These are phyloP conservation scores for Mus minutoides DNA, from an alignment of 2,797 vertebrate genomes.

Conservation along the genomic window DNA sequence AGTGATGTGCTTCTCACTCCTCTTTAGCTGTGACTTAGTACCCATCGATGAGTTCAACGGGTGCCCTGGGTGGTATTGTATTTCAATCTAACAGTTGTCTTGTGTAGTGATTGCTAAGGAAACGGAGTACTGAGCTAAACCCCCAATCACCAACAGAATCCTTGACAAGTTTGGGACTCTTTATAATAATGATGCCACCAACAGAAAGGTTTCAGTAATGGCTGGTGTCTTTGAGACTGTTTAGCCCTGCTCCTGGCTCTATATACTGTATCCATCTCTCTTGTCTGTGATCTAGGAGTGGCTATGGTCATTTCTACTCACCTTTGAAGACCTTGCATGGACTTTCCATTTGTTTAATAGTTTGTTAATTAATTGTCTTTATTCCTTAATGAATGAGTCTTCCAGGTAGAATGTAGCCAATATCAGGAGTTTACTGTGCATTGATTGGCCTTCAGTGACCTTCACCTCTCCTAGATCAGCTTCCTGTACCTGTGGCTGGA, in stretches of 20 bases:
- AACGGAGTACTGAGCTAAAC: not conserved
- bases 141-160: no score
- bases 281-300: not conserved
- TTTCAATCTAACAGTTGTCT: not conserved
- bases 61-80: not conserved
- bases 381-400: not conserved
- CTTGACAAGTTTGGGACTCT: no score
- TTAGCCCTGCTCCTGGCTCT: rapidly evolving
- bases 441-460: not conserved
- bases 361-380: not conserved
- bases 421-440: not conserved
- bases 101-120: not conserved
- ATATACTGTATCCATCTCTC: not conserved
- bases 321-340: not conserved
- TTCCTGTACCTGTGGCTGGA: not conserved
- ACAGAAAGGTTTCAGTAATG: no score
- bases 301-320: not conserved
- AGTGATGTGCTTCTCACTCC: not conserved
- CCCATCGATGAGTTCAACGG: not conserved
- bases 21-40: not conserved
- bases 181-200: no score
- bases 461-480: not conserved
- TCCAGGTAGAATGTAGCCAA: not conserved
- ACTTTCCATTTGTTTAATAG: not conserved
- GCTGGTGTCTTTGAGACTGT: not conserved